Percentiles rank a stretch among this genome's conserved stretches.
Conservation (phyloP, 2,888 invertebrate species). For the Cephalotes varians region DNA sequence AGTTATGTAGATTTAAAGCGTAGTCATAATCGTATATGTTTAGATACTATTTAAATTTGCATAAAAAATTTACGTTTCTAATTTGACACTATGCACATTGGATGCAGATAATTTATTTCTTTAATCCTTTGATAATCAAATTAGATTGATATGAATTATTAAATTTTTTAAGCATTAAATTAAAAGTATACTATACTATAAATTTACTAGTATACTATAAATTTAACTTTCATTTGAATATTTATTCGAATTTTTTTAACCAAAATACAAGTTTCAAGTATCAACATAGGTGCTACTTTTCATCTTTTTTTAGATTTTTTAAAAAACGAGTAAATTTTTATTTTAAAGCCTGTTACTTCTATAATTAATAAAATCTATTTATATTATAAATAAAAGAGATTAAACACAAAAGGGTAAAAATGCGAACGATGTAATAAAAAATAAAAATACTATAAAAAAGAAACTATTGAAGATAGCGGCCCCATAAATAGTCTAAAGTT, state of each 20-base stretch:
- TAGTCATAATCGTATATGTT: too few species aligned
- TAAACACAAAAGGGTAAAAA: constrained; percentile 21
- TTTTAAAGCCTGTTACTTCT: constrained; percentile 12
- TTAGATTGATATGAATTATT: background rate
- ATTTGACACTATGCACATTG: too few species aligned
- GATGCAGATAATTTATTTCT: too few species aligned
- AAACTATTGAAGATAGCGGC: constrained; percentile 20
- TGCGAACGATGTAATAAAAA: constrained; percentile 22
- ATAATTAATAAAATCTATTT: constrained; percentile 27
- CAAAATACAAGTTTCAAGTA: background rate
- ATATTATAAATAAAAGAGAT: constrained; percentile 20
- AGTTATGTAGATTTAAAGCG: too few species aligned
- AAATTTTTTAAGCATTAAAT: background rate
- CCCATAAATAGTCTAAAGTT: constrained; percentile 20
- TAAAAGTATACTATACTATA: background rate
- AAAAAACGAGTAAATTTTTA: background rate
- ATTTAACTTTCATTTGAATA: background rate
- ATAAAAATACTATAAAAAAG: constrained; percentile 37
- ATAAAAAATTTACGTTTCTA: too few species aligned
- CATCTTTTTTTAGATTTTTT: background rate
- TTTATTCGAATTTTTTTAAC: background rate
- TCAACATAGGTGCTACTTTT: background rate
- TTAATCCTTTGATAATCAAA: too few species aligned
- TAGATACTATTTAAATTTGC: too few species aligned
- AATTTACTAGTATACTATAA: background rate